Evolutionary conservation across 2,113 vertebrate genomes (phyloP).

Genomic region (Nibea albiflora): DNA sequence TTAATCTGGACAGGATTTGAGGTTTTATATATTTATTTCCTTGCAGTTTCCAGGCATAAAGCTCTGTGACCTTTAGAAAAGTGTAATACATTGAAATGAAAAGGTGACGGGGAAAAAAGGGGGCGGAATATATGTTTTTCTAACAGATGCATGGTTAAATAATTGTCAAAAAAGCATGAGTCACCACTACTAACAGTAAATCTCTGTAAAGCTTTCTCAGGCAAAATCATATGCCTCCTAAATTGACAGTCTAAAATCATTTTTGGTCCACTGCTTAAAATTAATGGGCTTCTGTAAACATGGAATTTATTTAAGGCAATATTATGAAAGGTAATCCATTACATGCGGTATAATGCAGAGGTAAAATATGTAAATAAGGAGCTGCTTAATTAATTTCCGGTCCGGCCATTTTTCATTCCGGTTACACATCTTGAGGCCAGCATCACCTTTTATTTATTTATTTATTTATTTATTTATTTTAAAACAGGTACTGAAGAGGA

Average conservation of each 20-base stretch:
- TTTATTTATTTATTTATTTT: background rate
- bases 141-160: background rate
- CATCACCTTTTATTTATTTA: background rate
- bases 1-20: background rate
- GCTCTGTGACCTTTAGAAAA: background rate
- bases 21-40: background rate
- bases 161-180: background rate
- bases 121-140: too few species aligned
- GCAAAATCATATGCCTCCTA: constrained; percentile 4
- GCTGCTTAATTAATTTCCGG: constrained; percentile 26
- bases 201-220: background rate
- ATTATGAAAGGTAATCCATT: constrained; percentile 31
- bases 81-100: background rate
- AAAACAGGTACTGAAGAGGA: background rate
- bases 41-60: background rate
- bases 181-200: background rate
- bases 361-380: background rate
- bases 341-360: background rate
- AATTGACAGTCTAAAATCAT: constrained; percentile 16
- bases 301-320: constrained; percentile 18
- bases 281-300: constrained; percentile 21
- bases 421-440: background rate
- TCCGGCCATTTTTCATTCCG: constrained; percentile 30
- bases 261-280: constrained; percentile 18
- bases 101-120: background rate